phyloP scores from a whole-genome alignment of 2,888 invertebrate genomes.

The Plebejus anna region DNA sequence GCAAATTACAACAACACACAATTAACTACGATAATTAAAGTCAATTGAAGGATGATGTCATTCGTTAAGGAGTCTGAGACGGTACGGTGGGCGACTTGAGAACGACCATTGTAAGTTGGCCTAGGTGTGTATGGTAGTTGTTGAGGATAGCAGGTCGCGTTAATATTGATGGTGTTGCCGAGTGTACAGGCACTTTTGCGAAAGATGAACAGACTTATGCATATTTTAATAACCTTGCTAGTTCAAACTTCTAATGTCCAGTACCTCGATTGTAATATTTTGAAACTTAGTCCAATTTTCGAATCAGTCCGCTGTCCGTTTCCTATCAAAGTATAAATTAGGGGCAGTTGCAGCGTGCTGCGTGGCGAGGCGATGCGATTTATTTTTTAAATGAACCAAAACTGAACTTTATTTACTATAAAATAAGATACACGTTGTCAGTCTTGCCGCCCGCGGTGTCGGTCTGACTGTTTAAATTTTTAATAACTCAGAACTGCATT shows the following conservation, averaged over 20 bases:
- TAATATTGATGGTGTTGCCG: not conserved
- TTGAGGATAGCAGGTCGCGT: not conserved
- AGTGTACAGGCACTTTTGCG: not conserved
- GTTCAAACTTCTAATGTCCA: not conserved
- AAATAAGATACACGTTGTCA: too few relatives aligned
- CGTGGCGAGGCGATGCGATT: too few relatives aligned
- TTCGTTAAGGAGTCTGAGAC: constrained; percentile 29
- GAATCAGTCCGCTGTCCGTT: too few relatives aligned
- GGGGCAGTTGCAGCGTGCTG: too few relatives aligned
- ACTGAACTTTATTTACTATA: too few relatives aligned
- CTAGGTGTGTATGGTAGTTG: not conserved
- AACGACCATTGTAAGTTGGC: not conserved
- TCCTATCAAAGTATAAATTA: too few relatives aligned
- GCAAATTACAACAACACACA: not conserved
- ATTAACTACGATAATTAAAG: constrained; percentile 24
- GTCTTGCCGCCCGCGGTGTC: too few relatives aligned
- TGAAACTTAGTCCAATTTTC: too few relatives aligned
- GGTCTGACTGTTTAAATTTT: too few relatives aligned
- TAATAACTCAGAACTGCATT: too few relatives aligned
- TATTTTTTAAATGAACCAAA: too few relatives aligned
- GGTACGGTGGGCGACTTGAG: not conserved
- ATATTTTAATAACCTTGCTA: not conserved
- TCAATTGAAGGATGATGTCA: constrained; percentile 29
- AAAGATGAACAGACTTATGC: not conserved
- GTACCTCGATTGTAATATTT: not conserved